Evolutionary conservation across 2,888 invertebrate species (phyloP), one percentile per base, ranked within the genome.

Genomic region (Alsophila aescularia): DNA sequence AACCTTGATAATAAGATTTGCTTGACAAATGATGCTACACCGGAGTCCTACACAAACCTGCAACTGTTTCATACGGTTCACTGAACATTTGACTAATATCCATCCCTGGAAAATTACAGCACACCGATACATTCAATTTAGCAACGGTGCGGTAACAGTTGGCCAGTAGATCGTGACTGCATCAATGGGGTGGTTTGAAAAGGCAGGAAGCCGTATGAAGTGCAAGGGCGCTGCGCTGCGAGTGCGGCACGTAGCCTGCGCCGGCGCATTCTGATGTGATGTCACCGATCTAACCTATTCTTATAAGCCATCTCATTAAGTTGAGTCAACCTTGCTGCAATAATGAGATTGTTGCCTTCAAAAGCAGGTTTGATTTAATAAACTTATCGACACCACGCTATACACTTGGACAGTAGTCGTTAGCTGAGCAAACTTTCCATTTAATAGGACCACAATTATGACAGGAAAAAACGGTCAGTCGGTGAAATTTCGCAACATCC

Each of bases 131-230:
- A 72, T 47, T 52, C 24, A 35, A 72, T 76, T 76, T 70, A 70
- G 73, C 69, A 69, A 70, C 74, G 64, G 64, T 64, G 59, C 57
- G 55, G 65, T 65, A 72, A 73, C 75, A 72, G 74, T 73, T 77
- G 76, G 68, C 63, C 78, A 78, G 64, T 72, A 67, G 79, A 66
- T 73, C 84, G 81, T 84, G 83, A 81, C 82, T 60, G 63, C 57
- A 69, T 83, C 77, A 84, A 85, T 85, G 73, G 77, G 83, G 81
- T 75, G 70, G 71, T 65, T 63, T 83, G 74, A 82, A 85, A 77
- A 72, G 77, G 64, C 85, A 83, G 85, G 85, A 85, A 85, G 77
- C 69, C 66, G 60, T 71, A 60, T 64, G 73, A 81, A 83, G 80
- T 81, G 83, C 85, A 83, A 84, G 83, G 85, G 85, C 79, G 75